Percentiles rank a stretch among this genome's conserved stretches.
Conservation (phyloP, 2,113 vertebrate species). For the Petrocephalus microphthalmus region DNA sequence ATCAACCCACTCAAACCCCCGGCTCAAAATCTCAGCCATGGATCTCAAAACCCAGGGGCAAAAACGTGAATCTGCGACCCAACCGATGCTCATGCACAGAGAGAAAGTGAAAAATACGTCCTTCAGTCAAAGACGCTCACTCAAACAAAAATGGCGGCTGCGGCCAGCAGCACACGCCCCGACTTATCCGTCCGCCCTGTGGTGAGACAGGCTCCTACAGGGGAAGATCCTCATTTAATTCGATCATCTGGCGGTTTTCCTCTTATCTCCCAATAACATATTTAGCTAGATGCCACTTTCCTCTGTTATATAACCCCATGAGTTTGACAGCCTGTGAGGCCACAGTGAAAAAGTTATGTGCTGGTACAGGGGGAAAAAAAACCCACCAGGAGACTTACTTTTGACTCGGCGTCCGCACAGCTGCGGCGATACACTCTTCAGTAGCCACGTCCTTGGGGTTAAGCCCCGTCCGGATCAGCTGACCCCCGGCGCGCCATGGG, state of each 20-base stretch:
- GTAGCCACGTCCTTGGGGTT: not conserved
- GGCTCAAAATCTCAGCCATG: not conserved
- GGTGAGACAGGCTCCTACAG: not conserved
- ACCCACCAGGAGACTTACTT: not conserved
- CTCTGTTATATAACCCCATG: not conserved
- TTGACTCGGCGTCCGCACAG: not conserved
- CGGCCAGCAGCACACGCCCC: not conserved
- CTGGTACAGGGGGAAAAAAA: not conserved
- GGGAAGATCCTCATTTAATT: conserved; percentile 4
- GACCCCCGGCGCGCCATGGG: not conserved
- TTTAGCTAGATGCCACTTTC: not conserved
- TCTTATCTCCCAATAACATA: conserved; percentile 14
- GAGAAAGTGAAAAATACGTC: not conserved
- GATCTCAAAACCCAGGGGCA: not conserved
- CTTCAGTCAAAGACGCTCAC: not conserved
- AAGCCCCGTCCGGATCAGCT: conserved; percentile 3
- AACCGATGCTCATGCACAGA: not conserved
- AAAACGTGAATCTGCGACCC: not conserved
- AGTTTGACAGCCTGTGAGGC: not conserved
- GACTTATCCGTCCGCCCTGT: not conserved
- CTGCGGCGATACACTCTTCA: not conserved
- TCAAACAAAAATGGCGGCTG: not conserved
- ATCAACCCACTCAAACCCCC: not conserved
- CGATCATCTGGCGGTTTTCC: not conserved
- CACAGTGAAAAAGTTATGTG: not conserved